phyloP scores from a whole-genome alignment of 1,140 invertebrate genomes.

The Drosophila repleta region DNA sequence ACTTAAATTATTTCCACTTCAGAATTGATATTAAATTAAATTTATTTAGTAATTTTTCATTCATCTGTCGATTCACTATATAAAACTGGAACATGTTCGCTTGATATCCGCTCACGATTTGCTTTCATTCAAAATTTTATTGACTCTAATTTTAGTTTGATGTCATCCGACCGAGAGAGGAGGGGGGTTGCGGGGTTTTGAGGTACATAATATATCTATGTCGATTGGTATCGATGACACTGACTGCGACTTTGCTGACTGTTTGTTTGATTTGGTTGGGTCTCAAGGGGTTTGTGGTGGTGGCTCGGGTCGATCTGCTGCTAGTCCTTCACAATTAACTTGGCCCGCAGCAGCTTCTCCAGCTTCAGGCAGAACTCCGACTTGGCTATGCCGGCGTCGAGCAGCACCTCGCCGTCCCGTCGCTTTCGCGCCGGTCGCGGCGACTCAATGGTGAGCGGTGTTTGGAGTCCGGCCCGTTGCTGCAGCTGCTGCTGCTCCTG shows the following conservation, averaged over 20 bases:
- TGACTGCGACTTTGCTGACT: slow-evolving; percentile 1
- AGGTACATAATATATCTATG: background rate
- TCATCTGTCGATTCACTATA: no score
- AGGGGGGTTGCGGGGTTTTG: background rate
- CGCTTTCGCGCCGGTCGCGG: background rate
- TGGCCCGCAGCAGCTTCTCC: slow-evolving; percentile 48
- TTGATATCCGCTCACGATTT: no score
- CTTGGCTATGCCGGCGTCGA: slow-evolving; percentile 56
- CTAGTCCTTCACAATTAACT: slow-evolving; percentile 37
- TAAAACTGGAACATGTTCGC: no score
- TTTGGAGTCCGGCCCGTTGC: background rate
- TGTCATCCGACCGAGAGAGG: slow-evolving; percentile 5
- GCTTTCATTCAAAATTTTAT: slow-evolving; percentile 18
- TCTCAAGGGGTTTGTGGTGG: background rate
- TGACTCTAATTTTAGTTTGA: slow-evolving; percentile 30
- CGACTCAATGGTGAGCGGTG: background rate
- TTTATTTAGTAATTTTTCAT: no score
- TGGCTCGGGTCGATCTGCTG: background rate
- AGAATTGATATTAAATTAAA: no score
- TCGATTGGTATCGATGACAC: slow-evolving; percentile 5
- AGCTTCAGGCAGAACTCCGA: slow-evolving; percentile 57
- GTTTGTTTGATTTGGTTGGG: background rate
- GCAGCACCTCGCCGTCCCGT: slow-evolving; percentile 33
- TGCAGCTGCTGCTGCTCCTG: background rate
- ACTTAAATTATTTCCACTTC: no score